Conservation (phyloP, 2,888 invertebrate genomes). For the Psococerastis gibbosa region DNA sequence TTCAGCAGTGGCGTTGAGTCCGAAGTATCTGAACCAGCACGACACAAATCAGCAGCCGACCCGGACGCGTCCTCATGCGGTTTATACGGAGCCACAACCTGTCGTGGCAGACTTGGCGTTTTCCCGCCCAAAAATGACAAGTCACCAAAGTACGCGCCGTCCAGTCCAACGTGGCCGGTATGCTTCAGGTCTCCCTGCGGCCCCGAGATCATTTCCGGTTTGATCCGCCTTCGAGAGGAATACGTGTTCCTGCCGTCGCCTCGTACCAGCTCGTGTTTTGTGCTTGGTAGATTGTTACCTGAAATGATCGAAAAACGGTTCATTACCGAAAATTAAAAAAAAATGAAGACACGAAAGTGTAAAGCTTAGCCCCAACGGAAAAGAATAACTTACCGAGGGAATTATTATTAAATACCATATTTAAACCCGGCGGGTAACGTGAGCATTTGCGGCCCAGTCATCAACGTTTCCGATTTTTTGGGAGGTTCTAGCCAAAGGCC, state of each 20-base stretch:
- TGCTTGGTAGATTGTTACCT: conserved; percentile 19
- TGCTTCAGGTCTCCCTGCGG: conserved; percentile 96
- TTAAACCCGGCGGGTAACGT: too few species aligned
- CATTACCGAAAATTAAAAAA: conserved; percentile 18
- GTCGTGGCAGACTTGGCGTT: conserved; percentile 13
- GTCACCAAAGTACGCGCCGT: conserved; percentile 95
- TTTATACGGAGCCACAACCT: conserved; percentile 68
- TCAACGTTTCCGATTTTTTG: too few species aligned
- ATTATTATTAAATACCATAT: too few species aligned
- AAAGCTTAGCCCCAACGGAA: too few species aligned
- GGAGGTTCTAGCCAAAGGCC: too few species aligned
- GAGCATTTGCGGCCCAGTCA: too few species aligned
- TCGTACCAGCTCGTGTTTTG: neutral
- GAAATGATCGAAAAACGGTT: conserved; percentile 17
- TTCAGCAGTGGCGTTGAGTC: conserved; percentile 26
- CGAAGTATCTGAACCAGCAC: conserved; percentile 17
- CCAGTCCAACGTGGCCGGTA: conserved; percentile 88
- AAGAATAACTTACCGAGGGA: too few species aligned
- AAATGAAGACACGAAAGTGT: conserved; percentile 19
- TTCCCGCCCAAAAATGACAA: conserved; percentile 52
- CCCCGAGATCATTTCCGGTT: conserved; percentile 86
- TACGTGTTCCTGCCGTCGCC: conserved; percentile 40
- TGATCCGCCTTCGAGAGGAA: conserved; percentile 33
- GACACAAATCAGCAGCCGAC: neutral
- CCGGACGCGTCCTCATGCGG: conserved; percentile 50